Percentiles rank a stretch among this genome's conserved stretches.
Evolutionary conservation across 1,140 invertebrate species (phyloP).

Genomic region (Drosophila teissieri): DNA sequence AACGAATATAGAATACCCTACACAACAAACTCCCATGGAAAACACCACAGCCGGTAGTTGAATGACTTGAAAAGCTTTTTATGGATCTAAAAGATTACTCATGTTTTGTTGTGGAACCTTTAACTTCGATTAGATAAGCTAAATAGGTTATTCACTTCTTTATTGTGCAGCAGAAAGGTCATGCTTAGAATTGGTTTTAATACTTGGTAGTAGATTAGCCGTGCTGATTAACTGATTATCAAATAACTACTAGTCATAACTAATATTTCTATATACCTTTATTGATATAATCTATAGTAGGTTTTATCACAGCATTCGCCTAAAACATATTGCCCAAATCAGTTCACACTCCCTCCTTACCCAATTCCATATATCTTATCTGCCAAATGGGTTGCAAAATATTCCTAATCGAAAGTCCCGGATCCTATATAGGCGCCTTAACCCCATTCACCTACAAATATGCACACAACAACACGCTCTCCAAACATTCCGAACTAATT

Average conservation of each 20-base stretch:
- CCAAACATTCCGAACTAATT: conserved; percentile 51
- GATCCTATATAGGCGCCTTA: conserved; percentile 22
- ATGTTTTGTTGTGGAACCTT: conserved; percentile 34
- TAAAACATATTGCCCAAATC: neutral
- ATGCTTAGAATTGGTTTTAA: conserved; percentile 24
- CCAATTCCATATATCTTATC: conserved; percentile 27
- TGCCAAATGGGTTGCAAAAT: conserved; percentile 9
- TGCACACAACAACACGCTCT: conserved; percentile 33
- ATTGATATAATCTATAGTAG: too few species aligned
- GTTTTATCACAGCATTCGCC: neutral
- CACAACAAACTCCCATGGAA: conserved; percentile 10
- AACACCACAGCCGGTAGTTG: conserved; percentile 27
- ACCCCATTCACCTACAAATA: conserved; percentile 49
- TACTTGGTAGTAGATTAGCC: neutral
- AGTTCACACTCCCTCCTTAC: neutral
- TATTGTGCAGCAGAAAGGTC: conserved; percentile 19
- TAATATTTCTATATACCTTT: too few species aligned
- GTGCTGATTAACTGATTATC: too few species aligned
- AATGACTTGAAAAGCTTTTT: conserved; percentile 42
- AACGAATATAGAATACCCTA: conserved; percentile 20
- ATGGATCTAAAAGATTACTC: conserved; percentile 33
- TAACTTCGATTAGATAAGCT: conserved; percentile 36
- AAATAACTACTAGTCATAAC: too few species aligned
- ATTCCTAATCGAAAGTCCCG: conserved; percentile 25
- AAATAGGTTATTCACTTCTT: conserved; percentile 24